These are phyloP conservation scores for Tridacna crocea DNA, from an alignment of 2,888 invertebrate genomes.

Conservation along the genomic window DNA sequence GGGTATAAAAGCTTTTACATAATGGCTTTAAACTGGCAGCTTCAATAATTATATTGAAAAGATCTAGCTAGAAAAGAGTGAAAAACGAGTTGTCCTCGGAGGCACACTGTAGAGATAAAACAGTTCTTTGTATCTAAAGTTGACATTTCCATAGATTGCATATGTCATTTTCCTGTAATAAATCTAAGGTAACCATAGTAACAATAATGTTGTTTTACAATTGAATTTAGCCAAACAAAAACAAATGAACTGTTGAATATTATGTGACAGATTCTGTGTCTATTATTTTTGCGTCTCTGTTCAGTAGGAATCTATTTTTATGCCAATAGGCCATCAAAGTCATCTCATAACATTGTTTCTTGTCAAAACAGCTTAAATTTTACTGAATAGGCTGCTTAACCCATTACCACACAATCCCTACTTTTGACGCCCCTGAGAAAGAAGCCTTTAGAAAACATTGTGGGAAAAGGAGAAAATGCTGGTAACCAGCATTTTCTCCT, in stretches of 20 bases:
- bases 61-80: too few relatives aligned
- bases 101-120: neutral
- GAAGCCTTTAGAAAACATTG: neutral
- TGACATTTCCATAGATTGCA: constrained; percentile 22
- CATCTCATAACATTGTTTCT: neutral
- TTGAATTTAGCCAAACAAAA: constrained; percentile 25
- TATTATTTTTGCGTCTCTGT: neutral
- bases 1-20: too few relatives aligned
- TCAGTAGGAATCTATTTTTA: neutral
- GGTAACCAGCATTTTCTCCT: neutral
- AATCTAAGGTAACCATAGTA: constrained; percentile 22
- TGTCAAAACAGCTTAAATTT: neutral
- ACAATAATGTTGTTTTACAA: constrained; percentile 25
- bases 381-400: neutral
- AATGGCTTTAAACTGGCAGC: too few relatives aligned
- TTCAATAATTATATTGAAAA: too few relatives aligned
- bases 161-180: constrained; percentile 19
- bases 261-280: constrained; percentile 9
- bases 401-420: neutral
- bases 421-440: neutral
- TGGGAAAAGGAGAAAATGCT: neutral
- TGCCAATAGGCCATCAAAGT: neutral
- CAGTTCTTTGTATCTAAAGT: neutral
- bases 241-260: constrained; percentile 25
- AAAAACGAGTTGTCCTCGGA: neutral